phyloP scores from a whole-genome alignment of 1,140 invertebrate genomes.

The Bombus ignitus region DNA sequence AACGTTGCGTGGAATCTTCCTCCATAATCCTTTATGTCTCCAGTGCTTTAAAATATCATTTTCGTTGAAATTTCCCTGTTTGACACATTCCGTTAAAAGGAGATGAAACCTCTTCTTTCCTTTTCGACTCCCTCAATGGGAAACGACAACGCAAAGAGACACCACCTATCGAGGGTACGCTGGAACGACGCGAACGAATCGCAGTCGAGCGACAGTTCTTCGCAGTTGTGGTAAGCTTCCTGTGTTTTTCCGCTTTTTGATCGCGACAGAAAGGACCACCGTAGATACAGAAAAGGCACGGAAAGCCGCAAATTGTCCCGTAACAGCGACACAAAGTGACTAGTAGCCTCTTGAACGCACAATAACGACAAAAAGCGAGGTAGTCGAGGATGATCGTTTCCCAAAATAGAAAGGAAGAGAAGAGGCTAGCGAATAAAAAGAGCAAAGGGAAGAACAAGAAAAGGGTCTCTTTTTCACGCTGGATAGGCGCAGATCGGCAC shows the following conservation, averaged over 20 bases:
- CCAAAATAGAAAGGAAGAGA: conserved; percentile 29
- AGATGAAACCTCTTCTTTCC: neutral
- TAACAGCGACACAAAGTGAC: conserved; percentile 60
- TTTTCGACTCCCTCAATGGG: neutral
- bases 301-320: conserved; percentile 62
- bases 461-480: conserved; percentile 69
- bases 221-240: neutral
- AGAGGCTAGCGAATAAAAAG: neutral
- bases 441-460: conserved; percentile 36
- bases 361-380: conserved; percentile 62
- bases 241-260: neutral
- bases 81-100: fast-evolving
- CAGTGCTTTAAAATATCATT: neutral
- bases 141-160: neutral
- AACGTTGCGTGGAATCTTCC: neutral
- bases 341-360: conserved; percentile 34
- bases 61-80: neutral
- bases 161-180: neutral
- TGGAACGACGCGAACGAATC: neutral
- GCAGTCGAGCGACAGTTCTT: too few relatives aligned
- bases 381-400: conserved; percentile 67
- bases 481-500: conserved; percentile 51
- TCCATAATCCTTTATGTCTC: neutral
- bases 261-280: neutral
- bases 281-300: neutral